Base-by-base conservation (phyloP, 1,140 invertebrate species). In the Thaumatotibia leucotreta region DNA sequence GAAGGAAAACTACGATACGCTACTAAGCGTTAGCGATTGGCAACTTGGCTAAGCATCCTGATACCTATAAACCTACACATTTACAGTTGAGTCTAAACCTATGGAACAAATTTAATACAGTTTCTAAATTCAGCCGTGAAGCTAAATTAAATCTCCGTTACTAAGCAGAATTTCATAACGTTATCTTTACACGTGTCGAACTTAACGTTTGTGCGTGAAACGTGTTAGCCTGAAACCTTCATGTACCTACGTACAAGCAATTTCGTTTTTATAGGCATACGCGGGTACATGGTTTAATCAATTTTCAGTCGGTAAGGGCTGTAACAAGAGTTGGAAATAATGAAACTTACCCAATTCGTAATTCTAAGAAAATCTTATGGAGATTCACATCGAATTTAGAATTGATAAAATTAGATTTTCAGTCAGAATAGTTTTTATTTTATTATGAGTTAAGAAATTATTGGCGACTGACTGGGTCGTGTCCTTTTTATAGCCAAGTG, bases 241-340 rank as follows among this genome's bases (percentile, higher is more conserved):
- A 20, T 45, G 29, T 58, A 27, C 11, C 52, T 27, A 27, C 52
- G 29, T 29, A 58, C 24, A 29, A 10, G 23, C 52, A 52, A 27
- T 52, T 52, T 52, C 39, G 11, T 52, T 52, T 52, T 52, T 49
- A 50, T 23, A 52, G 22, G 23, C 23, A 11, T 29, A 27, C 11
- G n/a, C 24, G 52, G n/a, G 52, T 29, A 29, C 52, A 58, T 27
- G 52, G 9, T 58, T 58, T 58, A 58, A 58, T 58, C 52, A 58
- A 58, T 58, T 54, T 58, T 27, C 11, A 31, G 52, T 24, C 11
- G 24, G 10, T 10, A 17, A 14, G 24, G 52, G 52, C 29, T 27
- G 24, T 24, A 2, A 39, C n/a, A 45, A 29, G 27, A 6, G 2
- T 29, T 4, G 11, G 4, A 39, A 39, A 39, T 39, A 0, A 14